phyloP scores from a whole-genome alignment of 64 coral and sea anemone genomes.

The Porites lutea region DNA sequence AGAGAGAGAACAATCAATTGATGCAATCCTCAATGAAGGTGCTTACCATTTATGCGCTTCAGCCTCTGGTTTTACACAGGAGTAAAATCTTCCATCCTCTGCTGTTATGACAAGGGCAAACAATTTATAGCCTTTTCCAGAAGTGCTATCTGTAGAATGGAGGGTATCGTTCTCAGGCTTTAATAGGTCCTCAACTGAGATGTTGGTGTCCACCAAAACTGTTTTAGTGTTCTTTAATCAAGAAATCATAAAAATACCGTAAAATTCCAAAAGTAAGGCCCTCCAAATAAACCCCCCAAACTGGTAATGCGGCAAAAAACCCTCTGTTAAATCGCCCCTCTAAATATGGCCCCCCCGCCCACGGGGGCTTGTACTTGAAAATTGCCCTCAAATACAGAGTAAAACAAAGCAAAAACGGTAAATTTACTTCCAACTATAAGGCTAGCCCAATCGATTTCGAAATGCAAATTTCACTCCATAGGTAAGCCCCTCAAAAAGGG shows the following conservation, averaged over 20 bases:
- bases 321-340: too few species aligned
- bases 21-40: neutral
- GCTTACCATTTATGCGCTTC: neutral
- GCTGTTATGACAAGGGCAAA: neutral
- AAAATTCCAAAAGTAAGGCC: too few species aligned
- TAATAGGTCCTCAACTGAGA: neutral
- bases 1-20: neutral
- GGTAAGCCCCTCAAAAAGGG: too few species aligned
- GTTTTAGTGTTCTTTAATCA: neutral
- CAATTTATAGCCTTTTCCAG: neutral
- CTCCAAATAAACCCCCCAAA: too few species aligned
- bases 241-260: neutral
- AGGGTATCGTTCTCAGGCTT: neutral
- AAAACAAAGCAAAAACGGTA: too few species aligned
- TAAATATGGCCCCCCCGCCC: too few species aligned
- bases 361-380: too few species aligned
- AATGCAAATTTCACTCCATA: too few species aligned
- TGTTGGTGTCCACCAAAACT: neutral
- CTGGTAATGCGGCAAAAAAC: too few species aligned
- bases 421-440: too few species aligned
- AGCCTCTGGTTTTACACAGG: slow-evolving; percentile 2
- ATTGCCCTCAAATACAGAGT: too few species aligned
- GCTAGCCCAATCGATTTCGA: too few species aligned
- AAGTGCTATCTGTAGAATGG: neutral
- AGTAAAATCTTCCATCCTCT: neutral